phyloP scores from a whole-genome alignment of 2,113 vertebrate species.

The Polypterus senegalus region DNA sequence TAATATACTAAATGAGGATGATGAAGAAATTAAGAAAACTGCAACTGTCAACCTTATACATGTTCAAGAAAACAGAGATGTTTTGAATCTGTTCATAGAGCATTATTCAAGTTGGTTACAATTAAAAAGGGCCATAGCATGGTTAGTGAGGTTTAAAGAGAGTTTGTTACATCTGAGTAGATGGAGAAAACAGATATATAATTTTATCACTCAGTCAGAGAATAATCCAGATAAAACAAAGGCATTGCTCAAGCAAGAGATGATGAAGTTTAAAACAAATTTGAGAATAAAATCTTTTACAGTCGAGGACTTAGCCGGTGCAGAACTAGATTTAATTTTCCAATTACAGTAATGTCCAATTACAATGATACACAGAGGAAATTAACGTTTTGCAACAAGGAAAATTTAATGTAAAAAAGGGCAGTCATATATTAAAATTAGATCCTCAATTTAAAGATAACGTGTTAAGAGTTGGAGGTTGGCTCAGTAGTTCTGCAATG shows the following conservation, averaged over 20 bases:
- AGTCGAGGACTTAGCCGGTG: neutral
- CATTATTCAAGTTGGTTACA: neutral
- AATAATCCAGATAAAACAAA: neutral
- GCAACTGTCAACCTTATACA: neutral
- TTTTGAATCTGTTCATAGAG: neutral
- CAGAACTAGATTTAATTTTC: too few relatives aligned
- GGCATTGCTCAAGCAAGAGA: neutral
- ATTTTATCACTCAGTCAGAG: neutral
- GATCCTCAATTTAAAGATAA: slow-evolving; percentile 14
- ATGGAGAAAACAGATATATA: neutral
- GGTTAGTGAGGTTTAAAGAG: neutral
- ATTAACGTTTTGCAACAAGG: slow-evolving; percentile 9
- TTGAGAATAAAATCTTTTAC: neutral
- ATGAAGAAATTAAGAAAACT: neutral
- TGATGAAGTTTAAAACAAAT: neutral
- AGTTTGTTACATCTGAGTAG: neutral
- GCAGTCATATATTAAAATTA: slow-evolving; percentile 11
- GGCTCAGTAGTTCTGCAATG: slow-evolving; percentile 10
- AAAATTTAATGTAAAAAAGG: slow-evolving; percentile 15
- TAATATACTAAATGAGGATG: neutral
- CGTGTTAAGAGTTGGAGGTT: slow-evolving; percentile 13
- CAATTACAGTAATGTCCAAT: too few relatives aligned
- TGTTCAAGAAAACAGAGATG: neutral
- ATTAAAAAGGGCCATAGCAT: neutral
- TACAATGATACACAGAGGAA: slow-evolving; percentile 10